These are phyloP conservation scores for Sebastiscus tertius DNA, from an alignment of 2,797 vertebrate species.

Conservation along the genomic window DNA sequence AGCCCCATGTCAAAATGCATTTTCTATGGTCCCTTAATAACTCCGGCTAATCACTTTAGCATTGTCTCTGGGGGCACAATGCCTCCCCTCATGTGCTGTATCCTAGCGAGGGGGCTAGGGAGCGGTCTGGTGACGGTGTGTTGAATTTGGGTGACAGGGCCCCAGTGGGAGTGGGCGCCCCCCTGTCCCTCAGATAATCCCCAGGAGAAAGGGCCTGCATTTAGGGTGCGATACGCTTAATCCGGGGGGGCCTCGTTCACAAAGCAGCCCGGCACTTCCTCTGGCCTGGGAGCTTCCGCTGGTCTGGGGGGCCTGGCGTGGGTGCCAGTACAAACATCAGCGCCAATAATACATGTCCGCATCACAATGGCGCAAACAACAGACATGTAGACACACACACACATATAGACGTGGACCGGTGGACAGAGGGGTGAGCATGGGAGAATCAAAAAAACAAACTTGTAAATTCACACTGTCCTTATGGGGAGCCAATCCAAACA, in stretches of 20 bases:
- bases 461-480: conserved; percentile 51
- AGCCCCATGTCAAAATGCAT: conserved; percentile 68
- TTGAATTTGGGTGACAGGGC: conserved; percentile 83
- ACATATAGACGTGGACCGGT: not conserved
- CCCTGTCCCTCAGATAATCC: conserved; percentile 78
- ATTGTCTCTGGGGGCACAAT: conserved; percentile 68
- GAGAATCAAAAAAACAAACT: conserved; percentile 40
- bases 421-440: conserved; percentile 23
- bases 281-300: conserved; percentile 80
- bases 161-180: conserved; percentile 63
- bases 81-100: conserved; percentile 56
- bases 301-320: conserved; percentile 55
- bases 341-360: conserved; percentile 52
- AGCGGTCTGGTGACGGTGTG: conserved; percentile 64
- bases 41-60: conserved; percentile 72
- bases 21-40: conserved; percentile 70
- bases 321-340: conserved; percentile 72
- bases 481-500: conserved; percentile 61
- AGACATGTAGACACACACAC: conserved; percentile 26
- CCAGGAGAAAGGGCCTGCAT: conserved; percentile 78
- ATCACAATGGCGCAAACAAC: conserved; percentile 50
- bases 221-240: conserved; percentile 82
- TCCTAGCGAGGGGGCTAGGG: conserved; percentile 42
- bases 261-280: conserved; percentile 80
- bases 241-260: conserved; percentile 73